These are phyloP conservation scores for Xanthorhoe spadicearia DNA, from an alignment of 2,888 invertebrate genomes.

Conservation along the genomic window DNA sequence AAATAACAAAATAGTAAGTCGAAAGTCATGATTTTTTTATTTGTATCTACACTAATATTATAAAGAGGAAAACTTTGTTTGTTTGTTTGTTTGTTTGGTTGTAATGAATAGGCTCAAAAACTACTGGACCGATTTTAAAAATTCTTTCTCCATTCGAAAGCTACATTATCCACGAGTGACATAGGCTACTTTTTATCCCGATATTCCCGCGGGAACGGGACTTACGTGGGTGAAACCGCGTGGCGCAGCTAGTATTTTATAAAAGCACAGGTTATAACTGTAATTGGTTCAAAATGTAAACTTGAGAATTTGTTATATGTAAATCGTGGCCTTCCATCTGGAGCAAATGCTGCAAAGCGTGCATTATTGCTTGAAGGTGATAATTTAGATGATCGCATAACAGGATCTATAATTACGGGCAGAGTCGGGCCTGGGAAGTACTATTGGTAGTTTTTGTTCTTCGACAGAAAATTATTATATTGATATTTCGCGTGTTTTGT, in stretches of 20 bases:
- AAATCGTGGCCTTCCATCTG: conserved; percentile 8
- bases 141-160: too few relatives aligned
- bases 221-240: too few relatives aligned
- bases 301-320: background rate
- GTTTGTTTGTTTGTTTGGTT: too few relatives aligned
- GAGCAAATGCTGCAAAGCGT: background rate
- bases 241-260: too few relatives aligned
- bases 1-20: background rate
- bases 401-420: conserved; percentile 5
- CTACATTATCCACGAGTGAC: too few relatives aligned
- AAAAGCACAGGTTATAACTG: background rate
- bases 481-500: background rate
- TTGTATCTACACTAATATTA: too few relatives aligned
- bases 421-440: background rate
- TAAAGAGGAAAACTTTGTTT: too few relatives aligned
- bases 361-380: conserved; percentile 9
- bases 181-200: too few relatives aligned
- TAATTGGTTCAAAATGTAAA: background rate
- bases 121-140: too few relatives aligned
- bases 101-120: too few relatives aligned
- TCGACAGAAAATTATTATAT: background rate
- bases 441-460: background rate
- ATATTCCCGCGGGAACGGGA: too few relatives aligned
- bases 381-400: conserved; percentile 11
- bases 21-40: too few relatives aligned